phyloP scores from a whole-genome alignment of 2,888 invertebrate species.

The Portevinia maculata region DNA sequence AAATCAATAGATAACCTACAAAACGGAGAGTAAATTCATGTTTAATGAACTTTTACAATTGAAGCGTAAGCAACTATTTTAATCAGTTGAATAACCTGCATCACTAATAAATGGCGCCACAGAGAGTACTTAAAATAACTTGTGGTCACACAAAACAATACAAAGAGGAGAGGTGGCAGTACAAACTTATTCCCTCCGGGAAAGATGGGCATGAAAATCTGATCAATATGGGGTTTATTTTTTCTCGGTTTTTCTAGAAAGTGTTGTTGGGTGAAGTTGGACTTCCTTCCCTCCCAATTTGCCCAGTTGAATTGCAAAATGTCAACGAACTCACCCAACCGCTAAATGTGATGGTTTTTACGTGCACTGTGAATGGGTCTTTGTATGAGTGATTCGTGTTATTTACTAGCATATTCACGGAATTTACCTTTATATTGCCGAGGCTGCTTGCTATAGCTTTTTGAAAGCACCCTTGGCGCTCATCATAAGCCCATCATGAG shows the following conservation, averaged over 20 bases:
- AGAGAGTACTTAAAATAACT: conserved; percentile 48
- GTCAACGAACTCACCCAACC: conserved; percentile 66
- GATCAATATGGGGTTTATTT: conserved; percentile 34
- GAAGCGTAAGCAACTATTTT: conserved; percentile 22
- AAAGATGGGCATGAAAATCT: conserved; percentile 62
- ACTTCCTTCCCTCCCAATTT: neutral
- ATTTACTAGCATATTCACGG: conserved; percentile 61
- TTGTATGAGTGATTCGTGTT: conserved; percentile 1
- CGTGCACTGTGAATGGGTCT: neutral
- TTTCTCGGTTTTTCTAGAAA: conserved; percentile 47
- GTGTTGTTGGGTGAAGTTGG: conserved; percentile 15
- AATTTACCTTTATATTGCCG: conserved; percentile 59
- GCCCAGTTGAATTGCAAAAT: conserved; percentile 50
- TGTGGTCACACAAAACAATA: conserved; percentile 46
- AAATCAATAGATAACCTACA: conserved; percentile 22
- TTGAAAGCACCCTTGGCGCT: conserved; percentile 56
- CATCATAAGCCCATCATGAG: conserved; percentile 44
- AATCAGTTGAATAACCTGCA: conserved; percentile 18
- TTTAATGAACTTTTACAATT: conserved; percentile 30
- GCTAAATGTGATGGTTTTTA: conserved; percentile 35
- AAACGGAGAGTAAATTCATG: conserved; percentile 22
- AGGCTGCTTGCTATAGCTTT: conserved; percentile 49
- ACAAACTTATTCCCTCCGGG: conserved; percentile 52
- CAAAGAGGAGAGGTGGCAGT: neutral
- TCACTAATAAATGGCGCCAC: conserved; percentile 54